Evolutionary conservation across 2,888 invertebrate species (phyloP).

Genomic region (Sepiola atlantica): DNA sequence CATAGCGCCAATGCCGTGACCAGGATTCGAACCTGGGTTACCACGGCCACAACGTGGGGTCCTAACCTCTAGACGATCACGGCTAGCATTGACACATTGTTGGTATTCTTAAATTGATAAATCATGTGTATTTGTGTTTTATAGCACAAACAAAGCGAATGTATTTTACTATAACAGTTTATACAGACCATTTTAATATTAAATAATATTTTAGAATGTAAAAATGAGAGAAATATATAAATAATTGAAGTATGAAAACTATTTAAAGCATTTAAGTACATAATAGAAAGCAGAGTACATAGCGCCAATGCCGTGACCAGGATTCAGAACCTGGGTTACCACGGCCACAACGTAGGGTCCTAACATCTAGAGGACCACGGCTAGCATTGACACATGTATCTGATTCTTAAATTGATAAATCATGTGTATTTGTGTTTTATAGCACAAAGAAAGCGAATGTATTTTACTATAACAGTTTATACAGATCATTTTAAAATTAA

Average conservation of each 20-base stretch:
- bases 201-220: neutral
- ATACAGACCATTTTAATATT: too few relatives aligned
- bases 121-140: too few relatives aligned
- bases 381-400: neutral
- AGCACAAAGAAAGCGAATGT: neutral
- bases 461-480: too few relatives aligned
- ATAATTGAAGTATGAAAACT: too few relatives aligned
- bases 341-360: constrained; percentile 38
- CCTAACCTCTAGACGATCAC: constrained; percentile 36
- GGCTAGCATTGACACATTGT: too few relatives aligned
- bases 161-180: too few relatives aligned
- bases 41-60: neutral
- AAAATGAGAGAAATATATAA: neutral
- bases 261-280: too few relatives aligned
- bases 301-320: neutral
- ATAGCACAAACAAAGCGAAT: too few relatives aligned
- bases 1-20: neutral
- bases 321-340: constrained; percentile 45
- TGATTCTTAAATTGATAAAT: too few relatives aligned
- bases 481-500: too few relatives aligned
- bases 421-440: neutral
- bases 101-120: too few relatives aligned
- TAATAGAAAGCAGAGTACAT: too few relatives aligned
- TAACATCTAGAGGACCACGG: constrained; percentile 23
- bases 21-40: neutral